Conservation (phyloP, 2,113 vertebrate species). For the Alectura lathami region DNA sequence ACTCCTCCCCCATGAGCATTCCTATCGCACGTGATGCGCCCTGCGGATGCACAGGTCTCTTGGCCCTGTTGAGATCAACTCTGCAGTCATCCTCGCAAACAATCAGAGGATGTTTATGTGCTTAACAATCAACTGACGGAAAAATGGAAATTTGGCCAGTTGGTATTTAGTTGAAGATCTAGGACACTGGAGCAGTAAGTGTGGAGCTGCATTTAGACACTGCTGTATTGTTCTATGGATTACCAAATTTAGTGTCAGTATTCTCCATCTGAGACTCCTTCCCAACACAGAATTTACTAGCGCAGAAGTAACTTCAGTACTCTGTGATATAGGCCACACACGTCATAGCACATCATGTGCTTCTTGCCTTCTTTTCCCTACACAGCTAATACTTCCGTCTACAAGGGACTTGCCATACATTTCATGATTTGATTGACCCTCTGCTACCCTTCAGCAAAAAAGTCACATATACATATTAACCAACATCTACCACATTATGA, state of each 20-base stretch:
- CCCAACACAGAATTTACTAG: neutral
- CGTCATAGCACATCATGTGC: accelerated
- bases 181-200: neutral
- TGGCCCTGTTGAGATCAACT: neutral
- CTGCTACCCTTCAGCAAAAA: neutral
- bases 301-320: neutral
- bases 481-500: neutral
- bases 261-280: neutral
- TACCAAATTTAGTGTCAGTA: neutral
- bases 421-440: neutral
- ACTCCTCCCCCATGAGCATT: neutral
- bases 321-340: neutral
- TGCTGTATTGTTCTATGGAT: neutral
- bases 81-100: neutral
- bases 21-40: neutral
- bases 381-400: neutral
- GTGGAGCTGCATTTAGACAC: neutral
- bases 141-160: neutral
- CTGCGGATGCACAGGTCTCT: neutral
- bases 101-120: neutral
- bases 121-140: neutral
- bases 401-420: accelerated
- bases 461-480: neutral
- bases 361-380: neutral
- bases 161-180: neutral